Evolutionary conservation across 2,888 invertebrate species (phyloP).

Genomic region (Lapara coniferarum): DNA sequence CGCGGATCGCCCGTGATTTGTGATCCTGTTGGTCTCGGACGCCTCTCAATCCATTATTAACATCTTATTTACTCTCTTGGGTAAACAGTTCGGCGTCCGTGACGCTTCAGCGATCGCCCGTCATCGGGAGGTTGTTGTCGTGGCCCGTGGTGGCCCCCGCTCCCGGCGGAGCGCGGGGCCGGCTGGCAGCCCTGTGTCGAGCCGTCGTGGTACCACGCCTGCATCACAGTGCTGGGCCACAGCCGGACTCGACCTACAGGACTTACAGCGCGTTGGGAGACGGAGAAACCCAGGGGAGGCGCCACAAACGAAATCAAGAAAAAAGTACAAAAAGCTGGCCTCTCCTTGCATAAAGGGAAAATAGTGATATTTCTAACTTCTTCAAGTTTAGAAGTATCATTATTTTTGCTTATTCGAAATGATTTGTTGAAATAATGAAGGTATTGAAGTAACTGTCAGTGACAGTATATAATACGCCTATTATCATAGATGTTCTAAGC

Average conservation of each 20-base stretch:
- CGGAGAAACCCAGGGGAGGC: conserved; percentile 15
- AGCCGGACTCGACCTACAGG: conserved; percentile 5
- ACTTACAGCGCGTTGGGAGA: neutral
- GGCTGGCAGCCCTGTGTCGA: conserved; percentile 5
- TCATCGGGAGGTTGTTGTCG: conserved; percentile 3
- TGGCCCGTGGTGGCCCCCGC: neutral
- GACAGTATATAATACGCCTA: too few species aligned
- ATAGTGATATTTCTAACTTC: too few species aligned
- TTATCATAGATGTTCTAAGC: too few species aligned
- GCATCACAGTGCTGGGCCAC: neutral
- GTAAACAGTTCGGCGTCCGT: neutral
- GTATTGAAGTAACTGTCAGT: too few species aligned
- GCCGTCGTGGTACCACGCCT: too few species aligned
- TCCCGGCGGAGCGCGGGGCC: neutral
- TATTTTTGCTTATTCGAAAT: too few species aligned
- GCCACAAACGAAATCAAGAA: neutral
- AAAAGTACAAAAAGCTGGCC: neutral
- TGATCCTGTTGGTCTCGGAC: conserved; percentile 7
- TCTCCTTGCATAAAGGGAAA: too few species aligned
- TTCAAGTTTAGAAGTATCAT: too few species aligned
- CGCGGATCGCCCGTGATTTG: neutral
- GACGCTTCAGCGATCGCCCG: conserved; percentile 14
- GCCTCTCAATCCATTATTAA: neutral
- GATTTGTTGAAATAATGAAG: too few species aligned
- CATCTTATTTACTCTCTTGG: neutral